Base-by-base conservation (phyloP, 1,140 invertebrate species). In the Acromyrmex echinatior region DNA sequence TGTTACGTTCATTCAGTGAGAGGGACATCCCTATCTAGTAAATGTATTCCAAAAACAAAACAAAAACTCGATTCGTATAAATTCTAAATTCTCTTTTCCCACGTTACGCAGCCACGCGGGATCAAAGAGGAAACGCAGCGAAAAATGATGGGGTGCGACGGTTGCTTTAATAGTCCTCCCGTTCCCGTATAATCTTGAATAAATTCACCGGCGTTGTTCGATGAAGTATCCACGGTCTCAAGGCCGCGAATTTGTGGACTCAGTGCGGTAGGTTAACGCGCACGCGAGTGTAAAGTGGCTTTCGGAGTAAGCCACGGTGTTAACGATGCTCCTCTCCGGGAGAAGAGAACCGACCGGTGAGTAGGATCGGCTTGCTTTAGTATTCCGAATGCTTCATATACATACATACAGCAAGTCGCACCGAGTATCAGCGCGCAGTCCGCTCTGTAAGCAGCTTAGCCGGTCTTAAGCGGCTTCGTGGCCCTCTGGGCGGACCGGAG, bases 381-480 rank as follows among this genome's bases (percentile, higher is more conserved):
- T 74, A 76, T 84, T 60, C 80, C 70, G 25, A 84, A 84, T 84
- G 58, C 45, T 76, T 84, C 80, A 84, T 84, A 84, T 84, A 84
- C 56, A 84, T 82, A 74, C 18, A 49, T 76, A 74, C 18, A 21
- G 18, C 39, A 45, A 74, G 25, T 84, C 68, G 66, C 66, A 74
- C 4, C 68, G 87, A 66, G 80, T 77, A 78, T 62, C 53, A 31
- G 35, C 79, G 51, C 58, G 18, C 28, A 56, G 81, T 74, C 51
- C 35, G 39, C 65, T 70, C 63, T 45, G 45, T 89, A 90, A 90
- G 88, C 88, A 56, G 88, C 88, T 90, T 90, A 90, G 80, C 71
- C 71, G 88, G 73, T 89, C 84, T 82, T 90, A 90, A 90, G 88
- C 89, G 60, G 74, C 86, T 90, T 90, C 89, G 60, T 58, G 88